Evolutionary conservation across 2,113 vertebrate genomes (phyloP).

Genomic region (Balaenoptera acutorostrata): DNA sequence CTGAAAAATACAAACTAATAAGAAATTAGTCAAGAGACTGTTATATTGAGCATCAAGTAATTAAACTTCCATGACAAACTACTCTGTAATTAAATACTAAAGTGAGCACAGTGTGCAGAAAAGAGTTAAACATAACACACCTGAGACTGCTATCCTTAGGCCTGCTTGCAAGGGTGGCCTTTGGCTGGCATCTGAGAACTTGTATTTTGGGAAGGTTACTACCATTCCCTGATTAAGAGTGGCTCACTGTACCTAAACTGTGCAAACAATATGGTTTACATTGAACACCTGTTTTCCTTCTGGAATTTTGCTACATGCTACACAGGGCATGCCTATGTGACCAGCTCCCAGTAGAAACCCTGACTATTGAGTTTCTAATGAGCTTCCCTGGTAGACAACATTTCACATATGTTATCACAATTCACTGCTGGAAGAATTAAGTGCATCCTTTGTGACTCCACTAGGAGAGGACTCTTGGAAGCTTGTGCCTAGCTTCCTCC

Average conservation of each 20-base stretch:
- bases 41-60: not conserved
- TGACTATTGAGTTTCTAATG: not conserved
- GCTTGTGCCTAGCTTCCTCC: not conserved
- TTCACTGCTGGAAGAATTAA: not conserved
- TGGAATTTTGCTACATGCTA: not conserved
- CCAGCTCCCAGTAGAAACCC: not conserved
- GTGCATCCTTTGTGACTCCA: not conserved
- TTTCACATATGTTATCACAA: not conserved
- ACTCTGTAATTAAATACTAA: not conserved
- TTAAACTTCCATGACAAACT: not conserved
- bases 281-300: not conserved
- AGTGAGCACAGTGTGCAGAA: not conserved
- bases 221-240: not conserved
- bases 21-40: not conserved
- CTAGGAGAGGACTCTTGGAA: not conserved
- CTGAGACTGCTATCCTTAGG: not conserved
- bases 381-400: not conserved
- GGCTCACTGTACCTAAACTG: not conserved
- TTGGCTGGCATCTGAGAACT: not conserved
- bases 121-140: not conserved
- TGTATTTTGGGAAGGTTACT: not conserved
- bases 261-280: not conserved
- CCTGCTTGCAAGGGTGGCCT: not conserved
- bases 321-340: not conserved
- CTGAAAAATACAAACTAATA: not conserved